phyloP scores from a whole-genome alignment of 2,797 vertebrate genomes.

The Geotrypetes seraphini region DNA sequence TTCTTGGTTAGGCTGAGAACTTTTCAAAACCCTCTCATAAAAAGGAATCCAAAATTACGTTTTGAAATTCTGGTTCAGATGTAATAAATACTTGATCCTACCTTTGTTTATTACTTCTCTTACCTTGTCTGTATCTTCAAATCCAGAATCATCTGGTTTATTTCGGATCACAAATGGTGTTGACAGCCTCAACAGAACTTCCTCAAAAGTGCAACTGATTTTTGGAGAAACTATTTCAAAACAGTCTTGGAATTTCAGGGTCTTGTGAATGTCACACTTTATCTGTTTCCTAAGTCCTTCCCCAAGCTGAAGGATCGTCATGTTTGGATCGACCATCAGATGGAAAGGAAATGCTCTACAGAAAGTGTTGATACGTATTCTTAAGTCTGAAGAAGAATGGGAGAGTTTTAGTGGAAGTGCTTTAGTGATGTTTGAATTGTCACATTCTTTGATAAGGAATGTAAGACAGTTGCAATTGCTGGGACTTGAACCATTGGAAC shows the following conservation, averaged over 20 bases:
- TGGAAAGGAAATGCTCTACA: constrained; percentile 95
- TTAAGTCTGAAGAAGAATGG: constrained; percentile 73
- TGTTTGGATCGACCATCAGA: constrained; percentile 81
- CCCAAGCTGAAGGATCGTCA: constrained; percentile 87
- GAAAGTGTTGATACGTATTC: constrained; percentile 88
- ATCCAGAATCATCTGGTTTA: constrained; percentile 63
- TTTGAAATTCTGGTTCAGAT: too few species aligned
- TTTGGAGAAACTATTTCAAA: constrained; percentile 92
- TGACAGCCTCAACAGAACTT: constrained; percentile 80
- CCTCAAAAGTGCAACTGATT: constrained; percentile 81
- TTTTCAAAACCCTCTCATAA: too few species aligned
- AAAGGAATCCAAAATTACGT: too few species aligned
- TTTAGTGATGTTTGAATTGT: constrained; percentile 48
- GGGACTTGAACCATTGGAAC: constrained; percentile 56
- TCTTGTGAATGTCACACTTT: constrained; percentile 74
- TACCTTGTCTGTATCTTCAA: constrained; percentile 91
- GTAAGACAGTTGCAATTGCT: constrained; percentile 77
- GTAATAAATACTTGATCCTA: too few species aligned
- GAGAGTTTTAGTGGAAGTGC: constrained; percentile 63
- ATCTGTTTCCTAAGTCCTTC: constrained; percentile 85
- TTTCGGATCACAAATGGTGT: constrained; percentile 94
- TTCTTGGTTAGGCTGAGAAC: too few species aligned
- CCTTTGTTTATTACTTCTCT: too few species aligned
- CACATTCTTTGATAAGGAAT: constrained; percentile 70
- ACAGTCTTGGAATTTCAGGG: constrained; percentile 80